Evolutionary conservation across 2,888 invertebrate genomes (phyloP).

Genomic region (Rotaria magnacalcarata): DNA sequence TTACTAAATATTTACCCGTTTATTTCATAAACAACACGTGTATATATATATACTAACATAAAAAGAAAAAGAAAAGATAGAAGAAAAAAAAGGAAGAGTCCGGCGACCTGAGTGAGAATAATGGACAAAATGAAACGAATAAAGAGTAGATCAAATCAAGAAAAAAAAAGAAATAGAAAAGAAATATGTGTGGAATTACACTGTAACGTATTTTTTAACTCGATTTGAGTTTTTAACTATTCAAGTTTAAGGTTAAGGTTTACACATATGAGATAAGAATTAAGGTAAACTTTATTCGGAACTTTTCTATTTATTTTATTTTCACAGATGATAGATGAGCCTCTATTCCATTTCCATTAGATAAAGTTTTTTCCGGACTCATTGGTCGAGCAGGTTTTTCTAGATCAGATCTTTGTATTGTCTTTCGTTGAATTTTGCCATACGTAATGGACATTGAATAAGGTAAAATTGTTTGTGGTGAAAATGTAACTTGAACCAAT

Average conservation of each 20-base stretch:
- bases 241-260: too few species aligned
- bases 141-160: background rate
- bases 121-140: background rate
- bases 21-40: too few species aligned
- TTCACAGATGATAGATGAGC: background rate
- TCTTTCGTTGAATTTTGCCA: background rate
- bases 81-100: too few species aligned
- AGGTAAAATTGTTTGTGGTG: background rate
- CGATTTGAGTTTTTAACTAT: background rate
- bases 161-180: background rate
- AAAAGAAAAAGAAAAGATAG: too few species aligned
- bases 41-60: too few species aligned
- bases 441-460: background rate
- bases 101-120: too few species aligned
- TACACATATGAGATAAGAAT: too few species aligned
- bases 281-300: too few species aligned
- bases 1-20: too few species aligned
- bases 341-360: background rate
- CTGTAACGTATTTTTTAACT: background rate
- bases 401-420: background rate
- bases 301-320: too few species aligned
- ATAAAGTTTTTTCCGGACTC: background rate
- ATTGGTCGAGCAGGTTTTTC: background rate
- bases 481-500: conserved; percentile 38
- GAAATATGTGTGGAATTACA: background rate